phyloP scores from a whole-genome alignment of 2,888 invertebrate genomes.

The Conistra vaccinii region DNA sequence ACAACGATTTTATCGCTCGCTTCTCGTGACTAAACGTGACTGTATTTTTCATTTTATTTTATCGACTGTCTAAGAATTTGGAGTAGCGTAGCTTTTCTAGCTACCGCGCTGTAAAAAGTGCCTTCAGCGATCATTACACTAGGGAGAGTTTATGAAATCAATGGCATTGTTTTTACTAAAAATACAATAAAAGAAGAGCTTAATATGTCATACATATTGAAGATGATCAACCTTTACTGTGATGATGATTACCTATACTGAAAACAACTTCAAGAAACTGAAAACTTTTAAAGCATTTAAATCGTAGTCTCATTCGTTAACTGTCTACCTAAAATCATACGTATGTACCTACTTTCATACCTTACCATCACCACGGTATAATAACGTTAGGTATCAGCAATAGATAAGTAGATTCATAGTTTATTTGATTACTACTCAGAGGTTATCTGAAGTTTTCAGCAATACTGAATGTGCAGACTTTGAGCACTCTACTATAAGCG shows the following conservation, averaged over 20 bases:
- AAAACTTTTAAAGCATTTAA: not conserved
- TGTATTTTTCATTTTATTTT: conserved; percentile 67
- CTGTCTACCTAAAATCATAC: not conserved
- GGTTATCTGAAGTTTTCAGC: not conserved
- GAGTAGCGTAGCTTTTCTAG: not conserved
- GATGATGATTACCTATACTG: too few species aligned
- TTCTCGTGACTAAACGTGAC: conserved; percentile 67
- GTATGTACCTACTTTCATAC: not conserved
- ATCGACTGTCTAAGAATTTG: conserved; percentile 47
- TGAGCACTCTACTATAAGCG: not conserved
- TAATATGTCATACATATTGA: not conserved
- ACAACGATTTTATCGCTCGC: conserved; percentile 69
- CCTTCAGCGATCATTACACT: not conserved
- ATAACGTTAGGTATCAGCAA: not conserved
- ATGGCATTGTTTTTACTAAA: not conserved
- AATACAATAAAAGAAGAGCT: not conserved
- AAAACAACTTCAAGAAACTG: not conserved
- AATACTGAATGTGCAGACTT: not conserved
- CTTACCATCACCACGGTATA: not conserved
- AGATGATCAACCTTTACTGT: not conserved
- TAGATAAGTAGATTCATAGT: not conserved
- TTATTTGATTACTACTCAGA: not conserved
- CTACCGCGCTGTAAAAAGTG: not conserved
- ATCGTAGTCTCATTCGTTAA: not conserved
- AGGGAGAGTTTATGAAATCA: not conserved